These are phyloP conservation scores for Poeciliopsis presidionis DNA, from an alignment of 2,797 vertebrate species.

Conservation along the genomic window DNA sequence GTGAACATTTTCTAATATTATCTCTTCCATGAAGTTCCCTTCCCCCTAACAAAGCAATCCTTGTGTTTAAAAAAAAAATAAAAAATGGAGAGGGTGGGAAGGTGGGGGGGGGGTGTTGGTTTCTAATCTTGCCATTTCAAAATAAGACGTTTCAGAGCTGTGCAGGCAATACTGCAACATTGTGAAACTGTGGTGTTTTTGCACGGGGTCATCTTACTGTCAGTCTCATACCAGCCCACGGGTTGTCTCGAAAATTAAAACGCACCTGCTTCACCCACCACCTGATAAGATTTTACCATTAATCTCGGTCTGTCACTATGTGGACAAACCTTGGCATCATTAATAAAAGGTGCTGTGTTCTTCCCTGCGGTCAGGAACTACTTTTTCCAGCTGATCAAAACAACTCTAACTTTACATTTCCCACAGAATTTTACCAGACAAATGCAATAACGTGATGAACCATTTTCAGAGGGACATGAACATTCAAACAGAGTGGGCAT, in stretches of 20 bases:
- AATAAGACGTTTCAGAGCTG: not conserved
- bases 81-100: rapidly evolving
- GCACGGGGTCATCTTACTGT: not conserved
- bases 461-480: slow-evolving; percentile 7
- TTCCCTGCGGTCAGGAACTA: too few relatives aligned
- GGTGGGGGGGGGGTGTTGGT: rapidly evolving
- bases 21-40: not conserved
- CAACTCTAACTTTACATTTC: not conserved
- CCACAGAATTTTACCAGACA: not conserved
- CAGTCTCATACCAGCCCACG: not conserved
- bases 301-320: not conserved
- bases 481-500: not conserved
- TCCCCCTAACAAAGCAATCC: not conserved
- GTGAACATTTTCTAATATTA: too few relatives aligned
- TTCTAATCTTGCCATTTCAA: not conserved
- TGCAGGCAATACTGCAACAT: not conserved
- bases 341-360: not conserved
- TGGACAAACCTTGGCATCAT: not conserved
- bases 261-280: not conserved
- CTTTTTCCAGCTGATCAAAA: not conserved
- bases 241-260: too few relatives aligned
- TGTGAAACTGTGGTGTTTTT: slow-evolving; percentile 12
- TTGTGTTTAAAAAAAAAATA: not conserved
- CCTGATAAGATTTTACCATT: not conserved
- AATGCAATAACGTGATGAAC: not conserved